Base-by-base conservation (phyloP, 2,888 invertebrate genomes). In the Stenotaenia linearis region DNA sequence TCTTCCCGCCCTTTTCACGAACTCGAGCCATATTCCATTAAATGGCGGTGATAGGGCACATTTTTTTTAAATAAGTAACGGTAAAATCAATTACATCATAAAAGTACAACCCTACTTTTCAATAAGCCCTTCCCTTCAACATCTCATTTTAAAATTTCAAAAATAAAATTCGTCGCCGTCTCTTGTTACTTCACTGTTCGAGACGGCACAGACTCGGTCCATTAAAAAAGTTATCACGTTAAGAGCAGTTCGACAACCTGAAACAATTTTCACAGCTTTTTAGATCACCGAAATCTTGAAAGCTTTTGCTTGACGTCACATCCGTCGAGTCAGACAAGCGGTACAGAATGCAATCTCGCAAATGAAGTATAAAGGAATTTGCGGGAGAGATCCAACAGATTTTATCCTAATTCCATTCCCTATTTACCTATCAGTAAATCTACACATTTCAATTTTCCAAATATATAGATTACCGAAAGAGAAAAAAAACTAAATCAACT, bases 341-440 rank as follows among this genome's bases (percentile, higher is more conserved):
- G 25, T 28, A 69, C 69, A 69, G n/a, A 61, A 69, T 69, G 69
- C 69, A 69, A 69, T 69, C 69, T 69, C 69, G 15, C 69, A 69
- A 69, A 69, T 69, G 69, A 69, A 69, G 12, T 69, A 28, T n/a
- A 69, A 69, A 69, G 15, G 69, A 69, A 69, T 69, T 28, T 10
- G 1, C 25, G n/a, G 25, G 25, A 10, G 69, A 69, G 69, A 69
- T 69, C 25, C 25, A 28, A 69, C 25, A 25, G 69, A 69, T 69
- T 69, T 28, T 28, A 61, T 18, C 61, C 61, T 2, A 61, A 61
- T 45, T 45, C 45, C 32, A 32, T 15, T 45, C 12, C 45, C 18
- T 45, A 61, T 61, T 45, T 45, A 15, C 15, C 45, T 45, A 45
- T 45, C 45, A 45, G 15, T 45, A 50, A 50, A 50, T 50, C 50